A percentile compares a stretch with the other conserved stretches of the same genome.
phyloP scores from a whole-genome alignment of 2,113 vertebrate species.

The Podiceps cristatus region DNA sequence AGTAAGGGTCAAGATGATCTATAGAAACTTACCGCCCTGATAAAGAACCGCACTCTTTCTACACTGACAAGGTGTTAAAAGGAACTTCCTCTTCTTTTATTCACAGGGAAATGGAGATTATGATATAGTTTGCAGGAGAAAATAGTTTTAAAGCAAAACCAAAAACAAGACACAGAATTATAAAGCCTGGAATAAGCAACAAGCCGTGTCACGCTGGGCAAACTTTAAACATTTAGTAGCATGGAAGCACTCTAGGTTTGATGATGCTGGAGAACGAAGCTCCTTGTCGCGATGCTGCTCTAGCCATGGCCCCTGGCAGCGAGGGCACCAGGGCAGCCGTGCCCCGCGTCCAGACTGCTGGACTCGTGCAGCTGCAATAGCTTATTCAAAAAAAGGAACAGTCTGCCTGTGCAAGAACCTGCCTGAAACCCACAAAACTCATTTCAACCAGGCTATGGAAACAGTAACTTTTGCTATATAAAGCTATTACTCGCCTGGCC shows the following conservation, averaged over 20 bases:
- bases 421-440: not conserved
- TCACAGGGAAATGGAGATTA: not conserved
- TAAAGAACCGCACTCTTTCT: not conserved
- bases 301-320: fast-evolving
- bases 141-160: not conserved
- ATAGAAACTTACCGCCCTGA: not conserved
- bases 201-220: not conserved
- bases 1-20: not conserved
- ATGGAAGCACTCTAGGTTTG: not conserved
- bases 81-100: not conserved
- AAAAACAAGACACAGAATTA: not conserved
- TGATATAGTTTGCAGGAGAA: not conserved
- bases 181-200: not conserved
- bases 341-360: not conserved
- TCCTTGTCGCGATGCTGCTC: not conserved
- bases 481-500: not conserved
- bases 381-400: not conserved
- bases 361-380: not conserved
- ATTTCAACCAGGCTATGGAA: not conserved
- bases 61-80: not conserved
- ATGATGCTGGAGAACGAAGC: fast-evolving
- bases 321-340: not conserved
- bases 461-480: not conserved
- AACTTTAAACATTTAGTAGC: not conserved
- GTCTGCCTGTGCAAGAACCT: not conserved